These are phyloP conservation scores for Pantherophis guttatus DNA, from an alignment of 2,113 vertebrate species.

Conservation along the genomic window DNA sequence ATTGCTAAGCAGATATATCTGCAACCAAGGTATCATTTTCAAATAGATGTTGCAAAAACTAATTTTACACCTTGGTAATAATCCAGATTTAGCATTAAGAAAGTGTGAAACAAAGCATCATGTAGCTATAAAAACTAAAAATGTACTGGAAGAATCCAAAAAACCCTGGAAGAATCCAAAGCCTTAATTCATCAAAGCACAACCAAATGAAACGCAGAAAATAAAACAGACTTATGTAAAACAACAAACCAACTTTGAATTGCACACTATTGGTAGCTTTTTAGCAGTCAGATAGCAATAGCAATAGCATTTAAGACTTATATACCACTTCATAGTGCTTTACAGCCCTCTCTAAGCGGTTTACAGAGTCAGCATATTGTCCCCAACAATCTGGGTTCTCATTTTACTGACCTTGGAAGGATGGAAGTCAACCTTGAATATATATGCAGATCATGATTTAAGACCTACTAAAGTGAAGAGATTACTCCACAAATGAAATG, in stretches of 20 bases:
- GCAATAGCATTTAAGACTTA: no score
- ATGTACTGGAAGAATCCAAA: not conserved
- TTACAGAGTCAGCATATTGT: no score
- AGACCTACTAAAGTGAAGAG: not conserved
- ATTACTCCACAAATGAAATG: not conserved
- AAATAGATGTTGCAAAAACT: not conserved
- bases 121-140: not conserved
- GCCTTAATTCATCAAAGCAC: not conserved
- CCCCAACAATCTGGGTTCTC: no score
- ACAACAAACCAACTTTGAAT: not conserved
- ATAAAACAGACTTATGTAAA: not conserved
- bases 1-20: not conserved
- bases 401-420: no score
- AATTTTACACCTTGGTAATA: not conserved
- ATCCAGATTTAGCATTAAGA: not conserved
- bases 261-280: not conserved
- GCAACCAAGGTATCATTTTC: not conserved
- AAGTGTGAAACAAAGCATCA: not conserved
- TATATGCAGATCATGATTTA: not conserved
- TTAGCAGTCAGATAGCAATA: not conserved
- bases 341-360: no score
- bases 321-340: no score
- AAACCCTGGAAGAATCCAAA: not conserved
- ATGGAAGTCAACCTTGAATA: no score
- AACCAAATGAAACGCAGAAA: not conserved